Evolutionary conservation across 2,797 vertebrate genomes (phyloP).

Genomic region (Emydoidea blandingii): DNA sequence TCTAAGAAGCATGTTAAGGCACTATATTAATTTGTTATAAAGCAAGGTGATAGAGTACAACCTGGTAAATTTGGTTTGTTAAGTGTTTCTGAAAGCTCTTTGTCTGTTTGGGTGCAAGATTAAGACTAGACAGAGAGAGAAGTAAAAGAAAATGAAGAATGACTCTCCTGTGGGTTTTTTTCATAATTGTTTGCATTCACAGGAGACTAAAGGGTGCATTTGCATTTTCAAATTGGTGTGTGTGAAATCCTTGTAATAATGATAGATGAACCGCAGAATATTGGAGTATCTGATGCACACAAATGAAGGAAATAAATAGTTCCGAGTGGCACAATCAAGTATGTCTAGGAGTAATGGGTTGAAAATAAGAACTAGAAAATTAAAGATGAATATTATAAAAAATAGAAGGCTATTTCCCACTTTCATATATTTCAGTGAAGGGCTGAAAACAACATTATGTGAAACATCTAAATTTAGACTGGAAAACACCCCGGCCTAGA

Average conservation of each 20-base stretch:
- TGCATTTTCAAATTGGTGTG: background rate
- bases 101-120: background rate
- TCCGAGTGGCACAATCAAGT: background rate
- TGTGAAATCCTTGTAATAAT: background rate
- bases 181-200: background rate
- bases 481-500: background rate
- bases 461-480: background rate
- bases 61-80: background rate
- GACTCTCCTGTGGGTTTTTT: background rate
- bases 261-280: background rate
- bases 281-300: background rate
- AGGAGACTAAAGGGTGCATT: background rate
- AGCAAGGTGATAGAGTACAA: background rate
- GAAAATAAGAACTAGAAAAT: constrained; percentile 2
- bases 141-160: background rate
- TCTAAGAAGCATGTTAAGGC: background rate
- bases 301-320: background rate
- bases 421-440: background rate
- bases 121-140: background rate
- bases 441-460: background rate
- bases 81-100: background rate
- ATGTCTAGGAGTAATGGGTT: background rate
- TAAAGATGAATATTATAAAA: constrained; percentile 29
- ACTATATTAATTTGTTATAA: background rate
- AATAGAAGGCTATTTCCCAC: background rate